These are phyloP conservation scores for Tachysurus vachellii DNA, from an alignment of 2,113 vertebrate species.

Conservation along the genomic window DNA sequence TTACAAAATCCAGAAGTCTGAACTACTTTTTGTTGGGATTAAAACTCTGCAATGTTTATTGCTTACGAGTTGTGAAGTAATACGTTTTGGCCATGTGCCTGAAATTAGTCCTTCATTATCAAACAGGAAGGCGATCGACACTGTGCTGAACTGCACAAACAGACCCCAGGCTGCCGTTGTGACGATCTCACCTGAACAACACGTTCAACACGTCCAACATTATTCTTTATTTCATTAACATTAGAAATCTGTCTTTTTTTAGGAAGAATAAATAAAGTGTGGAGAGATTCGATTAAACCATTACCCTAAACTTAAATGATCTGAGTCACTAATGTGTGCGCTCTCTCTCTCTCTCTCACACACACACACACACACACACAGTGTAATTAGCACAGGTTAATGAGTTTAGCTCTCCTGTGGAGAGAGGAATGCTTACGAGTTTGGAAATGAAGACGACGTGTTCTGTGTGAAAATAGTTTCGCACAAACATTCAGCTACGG, in stretches of 20 bases:
- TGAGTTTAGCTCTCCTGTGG: background rate
- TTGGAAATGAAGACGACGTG: background rate
- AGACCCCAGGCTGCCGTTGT: background rate
- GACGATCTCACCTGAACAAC: background rate
- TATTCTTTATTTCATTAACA: background rate
- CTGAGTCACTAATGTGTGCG: background rate
- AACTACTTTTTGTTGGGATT: background rate
- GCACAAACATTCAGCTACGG: background rate
- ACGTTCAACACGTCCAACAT: too few species aligned
- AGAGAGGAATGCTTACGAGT: background rate
- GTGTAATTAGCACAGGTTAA: background rate
- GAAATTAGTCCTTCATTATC: background rate
- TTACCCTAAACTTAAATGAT: background rate
- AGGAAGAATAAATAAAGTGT: background rate
- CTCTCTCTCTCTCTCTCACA: background rate
- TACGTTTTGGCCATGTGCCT: background rate
- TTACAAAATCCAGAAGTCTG: background rate
- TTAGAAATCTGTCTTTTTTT: background rate
- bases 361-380: background rate
- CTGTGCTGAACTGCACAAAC: background rate
- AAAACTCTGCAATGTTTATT: constrained; percentile 38
- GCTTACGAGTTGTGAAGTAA: constrained; percentile 2
- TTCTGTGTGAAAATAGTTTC: constrained; percentile 17
- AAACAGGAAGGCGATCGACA: background rate
- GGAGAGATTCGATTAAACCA: background rate